A percentile compares a stretch with the other conserved stretches of the same genome.
Conservation (phyloP, 35 echinoderm and acorn worm species). For the Ophioderma brevispina region DNA sequence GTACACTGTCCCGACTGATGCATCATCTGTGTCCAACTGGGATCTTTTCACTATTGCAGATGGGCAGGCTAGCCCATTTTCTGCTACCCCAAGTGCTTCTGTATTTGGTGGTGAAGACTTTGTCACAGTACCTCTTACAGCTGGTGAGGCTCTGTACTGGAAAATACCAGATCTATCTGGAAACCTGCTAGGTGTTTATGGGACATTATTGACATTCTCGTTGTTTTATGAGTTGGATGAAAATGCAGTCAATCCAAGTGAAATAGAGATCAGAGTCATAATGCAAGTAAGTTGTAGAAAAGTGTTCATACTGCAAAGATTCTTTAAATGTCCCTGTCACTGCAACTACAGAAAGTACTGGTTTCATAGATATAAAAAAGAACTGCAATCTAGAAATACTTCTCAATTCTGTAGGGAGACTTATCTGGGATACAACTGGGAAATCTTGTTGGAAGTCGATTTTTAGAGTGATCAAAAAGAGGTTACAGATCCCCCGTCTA, state of each 20-base stretch:
- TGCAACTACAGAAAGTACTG: too few relatives aligned
- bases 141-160: conserved; percentile 10
- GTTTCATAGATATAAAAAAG: too few relatives aligned
- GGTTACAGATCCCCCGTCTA: too few relatives aligned
- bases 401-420: too few relatives aligned
- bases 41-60: neutral
- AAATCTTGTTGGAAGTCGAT: too few relatives aligned
- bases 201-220: conserved; percentile 30
- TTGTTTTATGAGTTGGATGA: conserved; percentile 22
- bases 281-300: conserved; percentile 47
- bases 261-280: conserved; percentile 12
- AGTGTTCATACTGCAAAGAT: too few relatives aligned
- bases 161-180: conserved; percentile 55
- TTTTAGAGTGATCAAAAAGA: too few relatives aligned
- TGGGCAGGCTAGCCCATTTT: neutral
- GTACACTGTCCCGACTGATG: conserved; percentile 57
- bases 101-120: conserved; percentile 5
- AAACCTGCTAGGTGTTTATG: conserved; percentile 58
- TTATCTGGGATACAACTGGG: too few relatives aligned
- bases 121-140: conserved; percentile 14
- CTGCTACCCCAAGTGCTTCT: neutral
- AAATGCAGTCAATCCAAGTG: neutral
- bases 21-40: neutral
- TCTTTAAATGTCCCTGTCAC: too few relatives aligned
- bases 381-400: too few relatives aligned